Base-by-base conservation (phyloP, 2,888 invertebrate species). In the Pachydiplax longipennis region DNA sequence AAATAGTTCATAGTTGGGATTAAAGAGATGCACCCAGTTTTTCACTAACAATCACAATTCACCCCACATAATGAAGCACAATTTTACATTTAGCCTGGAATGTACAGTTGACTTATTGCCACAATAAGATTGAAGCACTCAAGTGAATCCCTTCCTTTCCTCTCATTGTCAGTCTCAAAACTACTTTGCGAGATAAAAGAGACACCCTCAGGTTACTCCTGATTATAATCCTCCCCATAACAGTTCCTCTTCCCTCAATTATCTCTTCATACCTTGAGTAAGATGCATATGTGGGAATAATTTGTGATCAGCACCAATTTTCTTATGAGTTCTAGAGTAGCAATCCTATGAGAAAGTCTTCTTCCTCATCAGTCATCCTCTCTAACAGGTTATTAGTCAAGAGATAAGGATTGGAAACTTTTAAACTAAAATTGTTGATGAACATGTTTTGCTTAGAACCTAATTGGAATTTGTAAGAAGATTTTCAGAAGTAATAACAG, bases 1-100 rank as follows among this genome's bases (percentile, higher is more conserved):
- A 61, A 37, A 87, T 37, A 87, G 58, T 87, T 87, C 61, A 37
- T 37, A 87, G 87, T 18, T 58, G 83, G 18, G n/a, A 65, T n/a
- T 18, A 8, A 61, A n/a, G 40, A 87, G n/a, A 65, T 58, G 73
- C 37, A 37, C 58, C 65, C 61, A 61, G 58, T n/a, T 40, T 87
- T 40, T n/a, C 61, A 37, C 61, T 15, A 40, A 37, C 12, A 61
- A 61, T 37, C 87, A 65, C 87, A 37, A 87, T 31, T 87, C 37
- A 61, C 22, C 37, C 73, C 13, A 73, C 5, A 22, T 31, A 73
- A 73, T 73, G 73, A 22, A 31, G 31, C 73, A 73, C 73, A 73
- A 73, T 73, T 25, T 73, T 31, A 65, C 22, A 12, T 73, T 73
- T 73, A 31, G 73, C 22, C 73, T 31, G 31, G 25, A 73, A 31